Percentiles rank a stretch among this genome's conserved stretches.
Evolutionary conservation across 1,140 invertebrate species (phyloP).

Genomic region (Schlechtendalia chinensis): DNA sequence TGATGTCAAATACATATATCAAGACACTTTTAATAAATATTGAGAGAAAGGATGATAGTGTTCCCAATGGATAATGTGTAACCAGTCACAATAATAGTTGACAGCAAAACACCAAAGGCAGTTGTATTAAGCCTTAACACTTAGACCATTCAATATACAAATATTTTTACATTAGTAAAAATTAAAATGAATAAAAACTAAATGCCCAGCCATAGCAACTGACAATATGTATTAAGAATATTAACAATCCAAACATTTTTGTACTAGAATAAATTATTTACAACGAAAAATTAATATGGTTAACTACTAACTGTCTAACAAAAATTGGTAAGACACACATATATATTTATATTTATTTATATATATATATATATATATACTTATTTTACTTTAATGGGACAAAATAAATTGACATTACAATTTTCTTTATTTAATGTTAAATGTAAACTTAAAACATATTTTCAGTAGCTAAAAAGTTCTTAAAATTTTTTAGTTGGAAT

Average conservation of each 20-base stretch:
- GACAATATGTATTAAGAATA: slow-evolving; percentile 49
- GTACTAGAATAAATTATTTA: slow-evolving; percentile 45
- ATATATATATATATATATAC: slow-evolving; percentile 17
- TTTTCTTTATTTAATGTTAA: slow-evolving; percentile 31
- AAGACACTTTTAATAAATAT: not conserved
- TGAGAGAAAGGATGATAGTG: not conserved
- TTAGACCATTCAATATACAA: not conserved
- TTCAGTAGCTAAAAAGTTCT: slow-evolving; percentile 39
- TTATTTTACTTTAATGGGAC: slow-evolving; percentile 18
- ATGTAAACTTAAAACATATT: slow-evolving; percentile 44
- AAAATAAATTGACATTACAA: slow-evolving; percentile 38
- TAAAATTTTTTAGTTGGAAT: slow-evolving; percentile 38
- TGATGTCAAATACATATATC: not conserved
- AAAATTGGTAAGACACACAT: slow-evolving; percentile 5
- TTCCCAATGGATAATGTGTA: not conserved
- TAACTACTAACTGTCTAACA: slow-evolving; percentile 44
- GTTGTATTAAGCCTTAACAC: not conserved
- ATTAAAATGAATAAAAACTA: slow-evolving; percentile 23
- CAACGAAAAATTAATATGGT: slow-evolving; percentile 27
- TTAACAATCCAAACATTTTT: slow-evolving; percentile 43
- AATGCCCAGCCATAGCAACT: slow-evolving; percentile 45
- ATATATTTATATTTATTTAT: not conserved
- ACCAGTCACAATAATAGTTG: not conserved
- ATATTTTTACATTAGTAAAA: not conserved
- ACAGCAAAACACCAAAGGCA: not conserved